Conservation (phyloP, 2,888 invertebrate genomes). For the Adelognathus sp. region DNA sequence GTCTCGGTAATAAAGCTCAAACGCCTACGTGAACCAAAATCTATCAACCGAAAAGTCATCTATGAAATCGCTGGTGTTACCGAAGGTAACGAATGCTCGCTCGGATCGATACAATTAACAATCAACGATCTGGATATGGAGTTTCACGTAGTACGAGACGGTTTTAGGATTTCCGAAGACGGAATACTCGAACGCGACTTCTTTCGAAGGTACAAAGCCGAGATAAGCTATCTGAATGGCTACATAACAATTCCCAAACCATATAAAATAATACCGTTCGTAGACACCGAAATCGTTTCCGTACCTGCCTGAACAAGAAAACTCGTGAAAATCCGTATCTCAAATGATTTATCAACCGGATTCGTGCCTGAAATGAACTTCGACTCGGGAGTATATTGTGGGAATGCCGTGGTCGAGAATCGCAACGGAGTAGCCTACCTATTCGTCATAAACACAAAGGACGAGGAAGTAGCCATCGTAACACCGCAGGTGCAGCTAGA, state of each 20-base stretch:
- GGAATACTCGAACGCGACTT: neutral
- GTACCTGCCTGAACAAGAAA: neutral
- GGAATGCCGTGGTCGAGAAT: slow-evolving; percentile 11
- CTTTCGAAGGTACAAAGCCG: neutral
- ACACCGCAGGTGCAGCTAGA: neutral
- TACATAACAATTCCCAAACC: neutral
- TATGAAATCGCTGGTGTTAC: neutral
- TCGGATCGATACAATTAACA: no score
- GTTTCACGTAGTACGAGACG: neutral
- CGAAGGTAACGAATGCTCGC: no score
- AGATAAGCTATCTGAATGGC: neutral
- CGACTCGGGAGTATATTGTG: neutral
- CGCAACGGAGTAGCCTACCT: neutral
- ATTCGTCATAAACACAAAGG: neutral
- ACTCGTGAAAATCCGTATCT: neutral
- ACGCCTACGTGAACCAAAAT: no score
- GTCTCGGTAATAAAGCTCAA: no score
- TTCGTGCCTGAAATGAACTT: neutral
- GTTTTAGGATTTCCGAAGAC: neutral
- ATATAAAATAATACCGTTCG: neutral
- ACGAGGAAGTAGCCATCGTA: neutral
- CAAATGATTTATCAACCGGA: neutral
- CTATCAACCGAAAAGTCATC: no score
- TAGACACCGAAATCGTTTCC: neutral
- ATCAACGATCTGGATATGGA: no score